Evolutionary conservation across 2,888 invertebrate genomes (phyloP), one percentile per base, ranked within the genome.

Genomic region (Phyllotreta cruciferae): DNA sequence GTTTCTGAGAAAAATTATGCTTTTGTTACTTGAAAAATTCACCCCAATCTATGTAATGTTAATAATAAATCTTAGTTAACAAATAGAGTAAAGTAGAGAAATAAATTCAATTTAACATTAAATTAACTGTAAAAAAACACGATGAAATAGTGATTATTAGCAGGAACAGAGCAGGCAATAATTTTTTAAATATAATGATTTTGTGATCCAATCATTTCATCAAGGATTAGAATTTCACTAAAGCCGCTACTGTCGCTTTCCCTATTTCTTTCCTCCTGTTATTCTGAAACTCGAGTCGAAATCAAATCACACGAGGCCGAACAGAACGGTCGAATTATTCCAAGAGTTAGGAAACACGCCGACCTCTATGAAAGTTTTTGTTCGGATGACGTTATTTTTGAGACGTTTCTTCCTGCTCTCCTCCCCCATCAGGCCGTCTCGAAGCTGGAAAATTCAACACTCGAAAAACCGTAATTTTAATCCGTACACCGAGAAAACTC

Each of bases 301-400:
- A 60, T 60, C 60, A 60, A 60, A 60, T 53, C 52, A 41, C 53
- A 39, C 42, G 35, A 53, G 44, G 52, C 52, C 44, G 52, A 52
- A 52, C 53, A 53, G 60, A 60, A 60, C 44, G 60, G 60, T 60
- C 60, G 44, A 53, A 60, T 60, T 60, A 60, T 60, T 52, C 52
- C 13, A 35, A 11, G 38, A 52, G 37, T 52, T 52, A 52, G 50
- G 36, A 58, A 58, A 58, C 52, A 58, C 35, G 53, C 37, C 60
- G 60, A 60, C 53, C 41, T 60, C 52, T 60, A 52, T 60, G 60
- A 53, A 60, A 60, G 52, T 24, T 60, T 60, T 52, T 52, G 60
- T 60, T 53, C 42, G 13, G 35, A 60, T 60, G 60, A 37, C 44
- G 60, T 52, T 36, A 60, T 52, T 37, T 53, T 36, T 24, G 24